Conservation (phyloP, 2,797 vertebrate genomes). For the Epinephelus awoara region DNA sequence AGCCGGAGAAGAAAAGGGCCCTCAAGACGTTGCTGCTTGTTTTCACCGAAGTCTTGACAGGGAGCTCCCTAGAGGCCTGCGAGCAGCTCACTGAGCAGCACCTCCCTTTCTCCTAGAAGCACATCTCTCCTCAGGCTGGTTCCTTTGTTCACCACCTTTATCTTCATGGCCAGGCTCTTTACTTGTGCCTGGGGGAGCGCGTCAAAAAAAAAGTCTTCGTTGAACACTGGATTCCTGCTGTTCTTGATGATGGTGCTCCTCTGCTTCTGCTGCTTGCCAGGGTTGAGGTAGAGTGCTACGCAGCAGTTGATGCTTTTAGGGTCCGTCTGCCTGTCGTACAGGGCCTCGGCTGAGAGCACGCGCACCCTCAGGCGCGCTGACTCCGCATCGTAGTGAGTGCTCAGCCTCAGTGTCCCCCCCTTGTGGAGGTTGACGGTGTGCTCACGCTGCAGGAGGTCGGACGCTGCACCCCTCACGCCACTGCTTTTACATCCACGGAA, state of each 20-base stretch:
- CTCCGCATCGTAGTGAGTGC: slow-evolving; percentile 91
- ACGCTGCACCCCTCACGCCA: slow-evolving; percentile 46
- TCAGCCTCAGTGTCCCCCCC: slow-evolving; percentile 91
- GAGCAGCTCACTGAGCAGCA: slow-evolving; percentile 91
- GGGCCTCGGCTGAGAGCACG: slow-evolving; percentile 90
- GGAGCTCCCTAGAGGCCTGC: slow-evolving; percentile 78
- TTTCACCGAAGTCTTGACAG: slow-evolving; percentile 59
- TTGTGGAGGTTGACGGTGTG: slow-evolving; percentile 90
- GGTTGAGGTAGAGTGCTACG: slow-evolving; percentile 93
- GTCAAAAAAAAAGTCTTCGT: slow-evolving; percentile 99
- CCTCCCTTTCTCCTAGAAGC: slow-evolving; percentile 93
- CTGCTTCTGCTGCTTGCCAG: slow-evolving; percentile 97
- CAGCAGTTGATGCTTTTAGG: slow-evolving; percentile 95
- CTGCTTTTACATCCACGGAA: slow-evolving; percentile 67
- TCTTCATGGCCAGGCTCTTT: slow-evolving; percentile 92
- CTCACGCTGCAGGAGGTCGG: slow-evolving; percentile 77
- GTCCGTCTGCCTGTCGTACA: slow-evolving; percentile 91
- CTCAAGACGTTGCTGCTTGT: slow-evolving; percentile 34
- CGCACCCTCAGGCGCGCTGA: slow-evolving; percentile 91
- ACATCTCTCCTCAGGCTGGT: slow-evolving; percentile 95
- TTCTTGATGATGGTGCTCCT: slow-evolving; percentile 97
- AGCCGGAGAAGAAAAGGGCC: slow-evolving; percentile 25
- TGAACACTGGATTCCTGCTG: slow-evolving; percentile 95
- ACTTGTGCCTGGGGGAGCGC: slow-evolving; percentile 88
- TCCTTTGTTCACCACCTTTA: slow-evolving; percentile 98